A percentile compares a stretch with the other conserved stretches of the same genome.
phyloP scores from a whole-genome alignment of 1,140 invertebrate species.

The Penaeus chinensis region DNA sequence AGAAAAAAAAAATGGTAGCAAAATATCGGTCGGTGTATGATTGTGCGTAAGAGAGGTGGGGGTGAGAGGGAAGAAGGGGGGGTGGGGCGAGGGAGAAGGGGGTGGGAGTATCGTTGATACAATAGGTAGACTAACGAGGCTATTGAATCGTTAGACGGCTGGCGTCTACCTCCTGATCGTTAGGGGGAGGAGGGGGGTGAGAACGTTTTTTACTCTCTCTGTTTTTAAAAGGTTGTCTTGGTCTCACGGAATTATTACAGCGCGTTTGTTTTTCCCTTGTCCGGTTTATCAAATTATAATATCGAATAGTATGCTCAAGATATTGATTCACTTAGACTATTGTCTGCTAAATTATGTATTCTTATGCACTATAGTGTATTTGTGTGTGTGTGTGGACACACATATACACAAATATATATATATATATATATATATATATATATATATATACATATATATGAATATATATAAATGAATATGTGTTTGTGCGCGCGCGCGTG shows the following conservation, averaged over 20 bases:
- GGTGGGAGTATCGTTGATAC: slow-evolving; percentile 30
- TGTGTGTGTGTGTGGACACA: not conserved
- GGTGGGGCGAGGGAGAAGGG: slow-evolving; percentile 2
- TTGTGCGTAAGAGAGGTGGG: not conserved
- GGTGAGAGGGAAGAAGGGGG: not conserved
- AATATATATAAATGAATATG: not conserved
- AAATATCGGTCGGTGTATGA: not conserved
- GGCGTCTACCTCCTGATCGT: slow-evolving; percentile 33
- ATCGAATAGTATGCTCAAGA: no score
- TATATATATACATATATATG: not conserved
- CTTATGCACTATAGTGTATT: no score
- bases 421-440: slow-evolving; percentile 6
- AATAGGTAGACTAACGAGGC: slow-evolving; percentile 52
- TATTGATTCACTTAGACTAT: no score
- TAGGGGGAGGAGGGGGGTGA: not conserved
- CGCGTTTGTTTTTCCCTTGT: no score
- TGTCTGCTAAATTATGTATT: no score
- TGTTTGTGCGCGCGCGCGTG: not conserved
- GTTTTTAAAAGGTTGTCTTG: no score
- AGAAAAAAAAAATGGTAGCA: not conserved
- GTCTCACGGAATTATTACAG: no score
- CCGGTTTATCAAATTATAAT: no score
- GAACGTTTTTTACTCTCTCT: not conserved
- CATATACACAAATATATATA: not conserved
- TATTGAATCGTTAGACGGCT: slow-evolving; percentile 37